Percentiles rank a stretch among this genome's conserved stretches.
phyloP scores from a whole-genome alignment of 2,888 invertebrate species.

The Camptogramma bilineatum region DNA sequence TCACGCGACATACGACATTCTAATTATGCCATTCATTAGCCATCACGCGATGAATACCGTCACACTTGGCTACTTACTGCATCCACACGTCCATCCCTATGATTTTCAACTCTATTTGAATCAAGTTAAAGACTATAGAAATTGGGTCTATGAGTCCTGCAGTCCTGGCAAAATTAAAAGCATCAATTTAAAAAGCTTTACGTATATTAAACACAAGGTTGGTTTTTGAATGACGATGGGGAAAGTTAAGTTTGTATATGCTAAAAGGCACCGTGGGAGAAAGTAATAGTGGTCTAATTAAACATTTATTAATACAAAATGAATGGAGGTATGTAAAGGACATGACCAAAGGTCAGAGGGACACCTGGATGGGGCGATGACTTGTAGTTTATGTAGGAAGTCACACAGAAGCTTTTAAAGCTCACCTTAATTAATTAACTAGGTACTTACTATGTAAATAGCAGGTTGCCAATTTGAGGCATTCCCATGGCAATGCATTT shows the following conservation, averaged over 20 bases:
- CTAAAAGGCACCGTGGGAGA: slow-evolving; percentile 74
- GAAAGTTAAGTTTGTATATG: slow-evolving; percentile 21
- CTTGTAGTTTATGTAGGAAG: slow-evolving; percentile 19
- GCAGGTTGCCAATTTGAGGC: too few relatives aligned
- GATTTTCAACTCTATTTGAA: slow-evolving; percentile 39
- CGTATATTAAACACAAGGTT: slow-evolving; percentile 38
- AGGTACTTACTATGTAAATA: too few relatives aligned
- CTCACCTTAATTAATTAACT: too few relatives aligned
- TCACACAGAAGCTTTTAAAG: neutral
- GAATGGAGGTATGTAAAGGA: slow-evolving; percentile 60
- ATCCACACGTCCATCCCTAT: slow-evolving; percentile 35
- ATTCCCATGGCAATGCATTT: too few relatives aligned
- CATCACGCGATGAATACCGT: slow-evolving; percentile 73
- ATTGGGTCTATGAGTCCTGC: neutral
- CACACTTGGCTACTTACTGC: slow-evolving; percentile 62
- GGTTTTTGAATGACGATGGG: slow-evolving; percentile 4
- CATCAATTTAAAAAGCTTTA: slow-evolving; percentile 2
- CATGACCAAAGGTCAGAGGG: slow-evolving; percentile 60
- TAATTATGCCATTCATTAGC: slow-evolving; percentile 70
- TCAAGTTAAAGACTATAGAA: neutral
- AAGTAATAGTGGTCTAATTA: slow-evolving; percentile 67
- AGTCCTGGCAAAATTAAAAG: slow-evolving; percentile 41
- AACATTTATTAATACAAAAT: slow-evolving; percentile 72
- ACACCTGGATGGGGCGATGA: slow-evolving; percentile 67
- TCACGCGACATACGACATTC: slow-evolving; percentile 71